These are phyloP conservation scores for Emydocephalus ijimae DNA, from an alignment of 2,113 vertebrate species.

Conservation along the genomic window DNA sequence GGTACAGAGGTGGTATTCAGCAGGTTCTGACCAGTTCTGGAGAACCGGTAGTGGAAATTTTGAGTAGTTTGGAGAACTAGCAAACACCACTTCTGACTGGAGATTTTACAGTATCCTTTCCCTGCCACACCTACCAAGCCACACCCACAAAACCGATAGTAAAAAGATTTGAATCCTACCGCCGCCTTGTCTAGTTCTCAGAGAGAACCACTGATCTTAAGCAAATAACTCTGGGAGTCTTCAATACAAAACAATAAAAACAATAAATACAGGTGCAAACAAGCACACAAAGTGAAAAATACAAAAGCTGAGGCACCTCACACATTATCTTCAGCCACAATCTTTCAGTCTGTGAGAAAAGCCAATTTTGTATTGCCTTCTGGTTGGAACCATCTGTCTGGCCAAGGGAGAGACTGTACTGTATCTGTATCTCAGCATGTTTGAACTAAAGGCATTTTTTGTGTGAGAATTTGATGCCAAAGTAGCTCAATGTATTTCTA, in stretches of 20 bases:
- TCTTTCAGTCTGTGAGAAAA: neutral
- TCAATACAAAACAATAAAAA: neutral
- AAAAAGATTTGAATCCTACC: no score
- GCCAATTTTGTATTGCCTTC: neutral
- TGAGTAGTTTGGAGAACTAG: no score
- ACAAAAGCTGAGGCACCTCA: neutral
- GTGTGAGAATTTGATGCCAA: neutral
- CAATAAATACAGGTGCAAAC: neutral
- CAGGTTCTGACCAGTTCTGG: no score
- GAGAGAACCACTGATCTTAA: neutral
- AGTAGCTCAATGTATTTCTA: neutral
- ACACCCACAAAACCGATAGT: no score
- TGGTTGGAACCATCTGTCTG: neutral
- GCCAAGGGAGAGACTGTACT: neutral
- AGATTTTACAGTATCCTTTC: no score
- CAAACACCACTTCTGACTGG: no score
- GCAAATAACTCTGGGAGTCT: neutral
- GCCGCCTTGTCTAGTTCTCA: neutral
- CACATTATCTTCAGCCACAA: neutral
- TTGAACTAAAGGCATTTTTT: neutral
- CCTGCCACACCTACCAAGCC: no score
- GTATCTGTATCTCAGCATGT: neutral
- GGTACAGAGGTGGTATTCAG: neutral
- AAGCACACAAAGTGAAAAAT: neutral
- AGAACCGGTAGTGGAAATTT: no score